Evolutionary conservation across 1,140 invertebrate species (phyloP), one percentile per base, ranked within the genome.

Genomic region (Drosophila burlai): DNA sequence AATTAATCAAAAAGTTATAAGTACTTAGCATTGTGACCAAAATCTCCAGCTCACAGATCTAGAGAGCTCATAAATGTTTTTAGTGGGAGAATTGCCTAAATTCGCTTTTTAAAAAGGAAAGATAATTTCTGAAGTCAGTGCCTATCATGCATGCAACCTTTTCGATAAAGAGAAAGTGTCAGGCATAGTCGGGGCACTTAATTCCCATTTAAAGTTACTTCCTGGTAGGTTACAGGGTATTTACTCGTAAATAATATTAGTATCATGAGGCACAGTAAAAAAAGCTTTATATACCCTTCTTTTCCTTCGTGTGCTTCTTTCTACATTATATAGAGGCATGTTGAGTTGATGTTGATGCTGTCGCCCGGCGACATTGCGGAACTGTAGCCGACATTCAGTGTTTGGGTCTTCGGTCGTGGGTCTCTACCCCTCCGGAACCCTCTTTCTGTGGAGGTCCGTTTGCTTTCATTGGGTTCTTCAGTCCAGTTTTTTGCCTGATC

Each of bases 231-330:
- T 67, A 74, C 45, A 26, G 4, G 4, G 4, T 8, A 47, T 24
- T 29, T 1, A 3, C 24, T 2, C 24, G 24, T 24, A 38, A 74
- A 72, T 43, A 68, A 74, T 66, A 86, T 63, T 65, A 67, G 52
- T 80, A 80, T 76, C 55, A 59, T 61, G 9, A 61, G 43, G 43
- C 49, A 69, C 29, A 66, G 50, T 64, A 66, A 21, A 78, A 63
- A 36, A 60, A 38, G 34, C 29, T 57, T 69, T 18, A 40, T 60
- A 43, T 55, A 71, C 46, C 36, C 61, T 55, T 66, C 29, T 93
- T 97, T 96, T 49, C 49, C 34, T 47, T 47, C 29, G 26, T 42
- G n/a, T 29, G 45, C 34, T 67, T 69, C 77, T 66, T 73, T 80
- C 68, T 50, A 49, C 36, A 58, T 54, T 75, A 63, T 80, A 73